Base-by-base conservation (phyloP, 2,888 invertebrate species). In the Toxonevra muliebris region DNA sequence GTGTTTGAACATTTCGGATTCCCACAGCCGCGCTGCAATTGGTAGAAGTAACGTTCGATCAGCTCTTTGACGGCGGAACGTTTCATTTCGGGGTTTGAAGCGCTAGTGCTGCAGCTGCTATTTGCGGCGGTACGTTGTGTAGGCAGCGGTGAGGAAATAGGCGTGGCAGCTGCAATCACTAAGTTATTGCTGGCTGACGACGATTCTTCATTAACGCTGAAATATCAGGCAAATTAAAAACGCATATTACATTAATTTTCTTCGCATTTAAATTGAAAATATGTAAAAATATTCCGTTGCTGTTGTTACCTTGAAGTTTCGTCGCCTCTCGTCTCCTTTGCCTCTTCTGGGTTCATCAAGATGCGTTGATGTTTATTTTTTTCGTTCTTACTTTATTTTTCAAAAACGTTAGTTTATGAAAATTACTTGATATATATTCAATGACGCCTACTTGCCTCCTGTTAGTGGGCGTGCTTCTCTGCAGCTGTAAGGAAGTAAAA, bases 41-140 rank as follows among this genome's bases (percentile, higher is more conserved):
- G 96, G 86, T 94, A 95, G 85, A 96, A 96, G 86, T 96, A 97
- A 79, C 94, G 89, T 86, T 96, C 95, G 74, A 97, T 96, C 73
- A 95, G 87, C 84, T 93, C 92, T 85, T 91, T 94, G 52, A 94
- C 95, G 55, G 91, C 90, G 68, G 90, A 90, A 63, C 92, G 88
- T 86, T 91, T 91, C 91, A 91, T 91, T 77, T 89, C 90, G 17
- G 65, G 59, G 52, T 61, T 69, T 12, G 50, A 30, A 42, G 17
- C 61, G 66, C n/a, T 60, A 53, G 20, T 58, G 50, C 20, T 57
- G 61, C 48, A 42, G 17, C 19, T 52, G 65, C 63, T 30, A 66
- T 40, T 55, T 41, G 30, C n/a, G 55, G 17, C 58, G 42, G 57
- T 20, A 43, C 62, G 3, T n/a, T 61, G 61, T 40, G 70, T 69